A percentile compares a stretch with the other conserved stretches of the same genome.
Conservation (phyloP, 2,113 vertebrate genomes). For the Amphilophus citrinellus region DNA sequence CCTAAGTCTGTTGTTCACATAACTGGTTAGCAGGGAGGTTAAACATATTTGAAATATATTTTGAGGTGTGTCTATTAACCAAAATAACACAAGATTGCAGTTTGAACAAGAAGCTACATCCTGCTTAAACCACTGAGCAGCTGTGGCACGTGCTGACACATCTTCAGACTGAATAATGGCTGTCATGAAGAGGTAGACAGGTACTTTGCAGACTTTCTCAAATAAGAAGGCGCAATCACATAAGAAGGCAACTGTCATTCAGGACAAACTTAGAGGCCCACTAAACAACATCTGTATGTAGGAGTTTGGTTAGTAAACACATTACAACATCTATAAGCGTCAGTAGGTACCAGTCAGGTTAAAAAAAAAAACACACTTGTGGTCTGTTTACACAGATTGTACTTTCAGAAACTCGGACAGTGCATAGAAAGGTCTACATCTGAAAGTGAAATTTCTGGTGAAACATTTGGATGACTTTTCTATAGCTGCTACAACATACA, state of each 20-base stretch:
- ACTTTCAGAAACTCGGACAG: not conserved
- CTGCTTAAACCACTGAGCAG: slow-evolving; percentile 48
- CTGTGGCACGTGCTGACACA: slow-evolving; percentile 51
- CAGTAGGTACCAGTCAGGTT: not conserved
- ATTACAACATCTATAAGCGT: not conserved
- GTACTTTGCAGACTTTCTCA: slow-evolving; percentile 64
- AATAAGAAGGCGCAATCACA: slow-evolving; percentile 61
- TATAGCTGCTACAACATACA: not conserved
- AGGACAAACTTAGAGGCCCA: slow-evolving; percentile 13
- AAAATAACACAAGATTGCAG: slow-evolving; percentile 41
- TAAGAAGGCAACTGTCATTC: slow-evolving; percentile 21
- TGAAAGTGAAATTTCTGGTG: not conserved
- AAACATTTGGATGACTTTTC: not conserved
- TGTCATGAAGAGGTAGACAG: slow-evolving; percentile 44
- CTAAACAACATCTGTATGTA: not conserved
- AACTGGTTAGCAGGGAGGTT: not conserved
- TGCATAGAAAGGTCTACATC: not conserved
- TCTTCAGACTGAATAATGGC: slow-evolving; percentile 49
- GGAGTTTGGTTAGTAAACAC: slow-evolving; percentile 1
- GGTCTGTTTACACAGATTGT: not conserved
- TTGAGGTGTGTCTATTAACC: slow-evolving; percentile 21
- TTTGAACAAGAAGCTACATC: slow-evolving; percentile 52
- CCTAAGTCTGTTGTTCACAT: not conserved
- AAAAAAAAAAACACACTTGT: not conserved
- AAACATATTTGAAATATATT: slow-evolving; percentile 3